Conservation (phyloP, 1,140 invertebrate genomes). For the Orussus abietinus region DNA sequence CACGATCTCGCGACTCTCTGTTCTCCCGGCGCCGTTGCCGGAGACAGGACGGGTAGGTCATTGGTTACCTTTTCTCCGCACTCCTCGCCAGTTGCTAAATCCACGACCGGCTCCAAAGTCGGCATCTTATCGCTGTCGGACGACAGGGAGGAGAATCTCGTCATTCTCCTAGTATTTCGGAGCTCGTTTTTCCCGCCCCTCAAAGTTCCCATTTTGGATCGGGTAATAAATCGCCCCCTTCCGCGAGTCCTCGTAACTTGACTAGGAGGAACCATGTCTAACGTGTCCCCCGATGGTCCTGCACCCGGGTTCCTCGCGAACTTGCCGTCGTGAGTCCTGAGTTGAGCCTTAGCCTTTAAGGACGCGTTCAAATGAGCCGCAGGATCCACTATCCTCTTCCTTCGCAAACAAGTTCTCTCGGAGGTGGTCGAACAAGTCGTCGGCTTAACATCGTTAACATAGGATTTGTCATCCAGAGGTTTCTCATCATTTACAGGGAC, state of each 20-base stretch:
- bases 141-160: slow-evolving; percentile 24
- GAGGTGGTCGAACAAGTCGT: too few species aligned
- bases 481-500: too few species aligned
- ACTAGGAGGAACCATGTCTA: too few species aligned
- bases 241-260: too few species aligned
- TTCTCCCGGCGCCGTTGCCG: slow-evolving; percentile 14
- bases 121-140: slow-evolving; percentile 37
- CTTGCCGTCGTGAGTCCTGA: slow-evolving; percentile 42
- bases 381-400: slow-evolving; percentile 26
- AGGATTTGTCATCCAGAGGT: too few species aligned
- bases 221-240: too few species aligned
- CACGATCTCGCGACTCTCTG: slow-evolving; percentile 17
- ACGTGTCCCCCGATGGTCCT: background rate
- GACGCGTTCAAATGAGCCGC: slow-evolving; percentile 31
- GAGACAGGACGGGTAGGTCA: slow-evolving; percentile 30
- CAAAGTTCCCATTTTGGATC: slow-evolving; percentile 16
- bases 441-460: too few species aligned
- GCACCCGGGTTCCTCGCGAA: slow-evolving; percentile 35
- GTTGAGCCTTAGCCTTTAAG: slow-evolving; percentile 35
- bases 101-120: slow-evolving; percentile 26
- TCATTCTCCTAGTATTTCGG: slow-evolving; percentile 19
- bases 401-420: too few species aligned
- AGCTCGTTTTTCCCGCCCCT: slow-evolving; percentile 13
- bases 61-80: slow-evolving; percentile 14
- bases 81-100: slow-evolving; percentile 12